Evolutionary conservation across 2,888 invertebrate species (phyloP).

Genomic region (Melieria picta): DNA sequence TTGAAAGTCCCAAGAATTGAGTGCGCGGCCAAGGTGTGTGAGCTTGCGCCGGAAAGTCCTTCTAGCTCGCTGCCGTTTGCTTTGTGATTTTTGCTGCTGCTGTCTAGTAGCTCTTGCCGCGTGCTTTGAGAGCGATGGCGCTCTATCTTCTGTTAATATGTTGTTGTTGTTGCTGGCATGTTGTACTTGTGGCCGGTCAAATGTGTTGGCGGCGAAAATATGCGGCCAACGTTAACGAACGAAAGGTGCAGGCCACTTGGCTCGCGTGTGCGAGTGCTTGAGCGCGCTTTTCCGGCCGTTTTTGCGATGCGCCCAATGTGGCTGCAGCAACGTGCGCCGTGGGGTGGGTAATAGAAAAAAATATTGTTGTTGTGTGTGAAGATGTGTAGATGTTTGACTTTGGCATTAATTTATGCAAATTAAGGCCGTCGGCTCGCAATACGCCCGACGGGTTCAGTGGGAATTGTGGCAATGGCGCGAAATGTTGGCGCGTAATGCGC

Average conservation of each 20-base stretch:
- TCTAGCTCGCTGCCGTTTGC: no score
- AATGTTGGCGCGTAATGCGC: no score
- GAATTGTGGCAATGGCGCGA: background rate
- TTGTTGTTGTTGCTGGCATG: background rate
- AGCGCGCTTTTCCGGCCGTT: no score
- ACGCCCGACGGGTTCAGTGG: background rate
- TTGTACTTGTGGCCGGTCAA: background rate
- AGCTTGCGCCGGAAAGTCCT: background rate
- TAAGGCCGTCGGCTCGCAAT: background rate
- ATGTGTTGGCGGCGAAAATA: background rate
- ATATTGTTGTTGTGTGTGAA: background rate
- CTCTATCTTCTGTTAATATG: background rate
- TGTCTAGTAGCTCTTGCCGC: no score
- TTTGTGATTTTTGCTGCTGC: no score
- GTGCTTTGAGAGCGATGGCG: background rate
- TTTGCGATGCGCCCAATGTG: no score
- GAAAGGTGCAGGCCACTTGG: background rate
- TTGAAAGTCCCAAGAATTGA: constrained; percentile 18
- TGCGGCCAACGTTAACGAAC: background rate
- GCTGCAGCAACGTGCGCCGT: background rate
- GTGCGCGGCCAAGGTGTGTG: background rate
- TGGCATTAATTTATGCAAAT: background rate
- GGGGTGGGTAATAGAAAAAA: background rate
- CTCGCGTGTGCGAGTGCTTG: no score
- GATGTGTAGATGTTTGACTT: background rate